Percentiles rank a stretch among this genome's conserved stretches.
Evolutionary conservation across 2,113 vertebrate species (phyloP).

Genomic region (Stomatorhinus ivindoensis): DNA sequence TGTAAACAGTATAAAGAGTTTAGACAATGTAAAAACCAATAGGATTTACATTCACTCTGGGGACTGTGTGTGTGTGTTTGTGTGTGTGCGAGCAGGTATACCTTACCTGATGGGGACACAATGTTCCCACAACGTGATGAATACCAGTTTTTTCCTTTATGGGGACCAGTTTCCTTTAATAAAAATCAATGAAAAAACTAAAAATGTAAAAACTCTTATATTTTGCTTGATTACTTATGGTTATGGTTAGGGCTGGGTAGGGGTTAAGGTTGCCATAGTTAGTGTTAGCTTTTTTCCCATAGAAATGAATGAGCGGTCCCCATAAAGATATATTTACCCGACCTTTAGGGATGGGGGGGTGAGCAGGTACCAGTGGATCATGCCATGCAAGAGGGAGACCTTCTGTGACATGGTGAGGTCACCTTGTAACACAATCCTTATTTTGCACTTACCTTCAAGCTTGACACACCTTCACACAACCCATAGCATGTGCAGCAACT

Average conservation of each 20-base stretch:
- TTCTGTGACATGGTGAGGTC: not conserved
- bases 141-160: too few relatives aligned
- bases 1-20: not conserved
- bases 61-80: not conserved
- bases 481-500: not conserved
- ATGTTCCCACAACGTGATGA: too few relatives aligned
- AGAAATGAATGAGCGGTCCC: too few relatives aligned
- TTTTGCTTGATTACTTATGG: too few relatives aligned
- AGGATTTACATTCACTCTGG: not conserved
- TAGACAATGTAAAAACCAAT: not conserved
- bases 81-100: not conserved
- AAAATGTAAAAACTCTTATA: too few relatives aligned
- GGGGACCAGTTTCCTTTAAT: too few relatives aligned
- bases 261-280: too few relatives aligned
- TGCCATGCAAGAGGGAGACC: not conserved
- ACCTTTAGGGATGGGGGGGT: too few relatives aligned
- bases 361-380: not conserved
- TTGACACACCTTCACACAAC: not conserved
- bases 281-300: too few relatives aligned
- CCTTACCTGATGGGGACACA: too few relatives aligned
- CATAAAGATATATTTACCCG: too few relatives aligned
- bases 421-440: not conserved
- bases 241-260: not conserved
- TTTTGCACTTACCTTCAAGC: not conserved
- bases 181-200: too few relatives aligned